These are phyloP conservation scores for Campoplex capitator DNA, from an alignment of 2,888 invertebrate genomes.

Conservation along the genomic window DNA sequence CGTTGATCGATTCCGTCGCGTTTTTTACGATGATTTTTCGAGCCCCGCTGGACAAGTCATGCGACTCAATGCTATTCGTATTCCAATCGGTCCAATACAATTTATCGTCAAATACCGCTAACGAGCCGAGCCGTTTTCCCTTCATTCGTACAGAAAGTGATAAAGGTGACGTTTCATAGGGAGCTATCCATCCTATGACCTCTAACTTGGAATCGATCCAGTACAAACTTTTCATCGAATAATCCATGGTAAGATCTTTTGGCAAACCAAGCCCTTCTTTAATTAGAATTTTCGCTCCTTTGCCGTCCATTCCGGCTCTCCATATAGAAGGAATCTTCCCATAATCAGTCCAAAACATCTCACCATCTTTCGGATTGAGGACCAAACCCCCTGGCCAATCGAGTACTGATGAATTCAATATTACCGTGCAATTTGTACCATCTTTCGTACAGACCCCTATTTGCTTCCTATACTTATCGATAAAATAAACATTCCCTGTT, in stretches of 20 bases:
- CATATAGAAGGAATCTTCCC: not conserved
- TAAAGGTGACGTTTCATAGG: not conserved
- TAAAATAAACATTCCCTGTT: conserved; percentile 10
- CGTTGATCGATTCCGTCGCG: not conserved
- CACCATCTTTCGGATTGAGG: not conserved
- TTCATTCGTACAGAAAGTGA: not conserved
- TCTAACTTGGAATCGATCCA: not conserved
- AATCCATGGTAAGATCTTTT: not conserved
- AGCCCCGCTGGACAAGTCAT: not conserved
- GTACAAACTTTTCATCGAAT: not conserved
- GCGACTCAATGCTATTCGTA: not conserved
- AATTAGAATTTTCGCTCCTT: not conserved
- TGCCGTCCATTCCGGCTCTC: not conserved
- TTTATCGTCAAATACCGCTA: not conserved
- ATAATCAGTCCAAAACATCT: conserved; percentile 2
- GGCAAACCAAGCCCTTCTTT: not conserved
- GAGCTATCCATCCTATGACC: not conserved
- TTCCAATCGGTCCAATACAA: not conserved
- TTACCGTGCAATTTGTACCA: not conserved
- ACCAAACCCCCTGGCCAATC: not conserved
- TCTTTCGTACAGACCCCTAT: not conserved
- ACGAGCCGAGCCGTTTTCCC: not conserved
- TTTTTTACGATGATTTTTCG: not conserved
- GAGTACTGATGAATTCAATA: not conserved
- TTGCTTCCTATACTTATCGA: conserved; percentile 17